phyloP scores from a whole-genome alignment of 2,888 invertebrate species.

The Strigamia maritima region DNA sequence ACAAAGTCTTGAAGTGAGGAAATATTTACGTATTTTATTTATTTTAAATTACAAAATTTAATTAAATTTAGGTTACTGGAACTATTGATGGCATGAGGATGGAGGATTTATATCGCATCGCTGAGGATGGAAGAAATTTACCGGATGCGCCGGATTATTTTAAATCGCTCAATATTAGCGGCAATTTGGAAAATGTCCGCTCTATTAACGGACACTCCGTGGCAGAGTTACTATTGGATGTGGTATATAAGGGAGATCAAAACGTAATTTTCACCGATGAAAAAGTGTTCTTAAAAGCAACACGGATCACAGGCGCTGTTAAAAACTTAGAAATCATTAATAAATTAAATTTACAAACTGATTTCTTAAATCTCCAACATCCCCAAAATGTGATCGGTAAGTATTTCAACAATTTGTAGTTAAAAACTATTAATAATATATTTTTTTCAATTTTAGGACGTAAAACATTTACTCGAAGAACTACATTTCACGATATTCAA shows the following conservation, averaged over 20 bases:
- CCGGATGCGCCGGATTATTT: neutral
- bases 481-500: neutral
- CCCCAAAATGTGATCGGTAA: neutral
- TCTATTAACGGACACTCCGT: neutral
- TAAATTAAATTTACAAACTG: neutral
- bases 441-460: no score
- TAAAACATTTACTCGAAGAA: neutral
- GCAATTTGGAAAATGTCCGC: neutral
- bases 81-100: neutral
- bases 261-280: neutral
- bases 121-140: neutral
- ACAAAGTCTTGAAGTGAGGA: neutral
- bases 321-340: neutral
- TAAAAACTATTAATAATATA: no score
- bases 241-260: neutral
- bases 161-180: neutral
- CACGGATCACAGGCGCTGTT: neutral
- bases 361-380: neutral
- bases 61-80: neutral
- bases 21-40: no score
- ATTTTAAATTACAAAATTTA: no score
- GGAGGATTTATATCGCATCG: neutral
- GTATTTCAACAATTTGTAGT: neutral
- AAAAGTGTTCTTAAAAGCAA: neutral
- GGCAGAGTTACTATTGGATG: neutral